These are phyloP conservation scores for Platycnemis pennipes DNA, from an alignment of 2,888 invertebrate genomes.

Conservation along the genomic window DNA sequence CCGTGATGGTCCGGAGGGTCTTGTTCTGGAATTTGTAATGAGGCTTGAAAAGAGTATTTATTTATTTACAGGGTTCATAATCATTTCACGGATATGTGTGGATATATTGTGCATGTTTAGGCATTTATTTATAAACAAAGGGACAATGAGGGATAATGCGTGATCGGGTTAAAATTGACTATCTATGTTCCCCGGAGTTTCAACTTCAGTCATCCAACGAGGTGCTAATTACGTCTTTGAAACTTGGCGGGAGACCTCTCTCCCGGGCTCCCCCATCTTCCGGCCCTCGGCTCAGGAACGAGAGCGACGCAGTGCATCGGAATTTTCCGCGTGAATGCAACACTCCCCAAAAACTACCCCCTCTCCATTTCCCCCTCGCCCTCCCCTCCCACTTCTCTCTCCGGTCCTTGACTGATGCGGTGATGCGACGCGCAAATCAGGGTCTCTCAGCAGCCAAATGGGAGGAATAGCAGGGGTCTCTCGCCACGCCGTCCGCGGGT, in stretches of 20 bases:
- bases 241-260: slow-evolving; percentile 12
- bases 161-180: not conserved
- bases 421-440: not conserved
- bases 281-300: not conserved
- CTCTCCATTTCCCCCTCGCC: not conserved
- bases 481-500: not conserved
- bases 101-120: too few species aligned
- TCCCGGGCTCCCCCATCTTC: not conserved
- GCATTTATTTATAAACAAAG: too few species aligned
- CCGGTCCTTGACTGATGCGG: not conserved
- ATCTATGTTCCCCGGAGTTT: slow-evolving; percentile 56
- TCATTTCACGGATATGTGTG: too few species aligned
- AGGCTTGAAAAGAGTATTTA: too few species aligned
- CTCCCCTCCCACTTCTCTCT: not conserved
- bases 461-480: not conserved
- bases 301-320: slow-evolving; percentile 28
- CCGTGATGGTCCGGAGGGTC: too few species aligned
- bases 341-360: too few species aligned
- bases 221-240: slow-evolving; percentile 53
- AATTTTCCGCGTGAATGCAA: slow-evolving; percentile 51
- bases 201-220: slow-evolving; percentile 37
- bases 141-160: too few species aligned
- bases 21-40: too few species aligned
- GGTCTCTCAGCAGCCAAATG: not conserved
- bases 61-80: too few species aligned